phyloP scores from a whole-genome alignment of 2,888 invertebrate genomes.

The Acrocera orbiculus region DNA sequence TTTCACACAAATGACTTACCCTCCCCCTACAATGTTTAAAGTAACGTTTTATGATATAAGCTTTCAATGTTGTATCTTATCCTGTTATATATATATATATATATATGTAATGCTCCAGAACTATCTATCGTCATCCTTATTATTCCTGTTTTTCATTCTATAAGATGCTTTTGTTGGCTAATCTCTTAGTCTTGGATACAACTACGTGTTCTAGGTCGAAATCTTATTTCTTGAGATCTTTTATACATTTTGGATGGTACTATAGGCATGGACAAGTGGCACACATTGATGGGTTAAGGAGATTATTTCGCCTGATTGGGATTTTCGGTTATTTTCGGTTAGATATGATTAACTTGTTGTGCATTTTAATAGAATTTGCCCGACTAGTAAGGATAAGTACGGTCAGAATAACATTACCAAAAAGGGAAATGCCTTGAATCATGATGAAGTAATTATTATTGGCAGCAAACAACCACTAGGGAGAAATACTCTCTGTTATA shows the following conservation, averaged over 20 bases:
- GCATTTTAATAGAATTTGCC: conserved; percentile 12
- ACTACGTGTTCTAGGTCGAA: conserved; percentile 10
- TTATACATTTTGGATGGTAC: neutral
- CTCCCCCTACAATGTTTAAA: no score
- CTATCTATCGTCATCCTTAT: no score
- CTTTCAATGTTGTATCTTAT: no score
- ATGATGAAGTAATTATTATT: conserved; percentile 12
- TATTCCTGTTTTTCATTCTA: conserved; percentile 5
- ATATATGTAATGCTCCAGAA: no score
- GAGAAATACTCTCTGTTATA: no score
- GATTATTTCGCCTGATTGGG: conserved; percentile 13
- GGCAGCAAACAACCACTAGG: no score
- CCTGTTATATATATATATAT: no score
- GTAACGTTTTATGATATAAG: no score
- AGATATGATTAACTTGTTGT: conserved; percentile 13
- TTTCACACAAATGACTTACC: no score
- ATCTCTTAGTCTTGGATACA: conserved; percentile 8
- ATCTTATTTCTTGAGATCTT: conserved; percentile 9
- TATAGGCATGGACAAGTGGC: conserved; percentile 7
- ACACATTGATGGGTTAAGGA: conserved; percentile 11
- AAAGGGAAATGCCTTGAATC: conserved; percentile 10
- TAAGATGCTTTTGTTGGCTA: conserved; percentile 10
- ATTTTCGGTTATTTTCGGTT: conserved; percentile 11
- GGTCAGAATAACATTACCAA: conserved; percentile 8
- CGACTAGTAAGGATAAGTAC: conserved; percentile 7